Conservation (phyloP, 2,797 vertebrate genomes). For the Potorous gilbertii region DNA sequence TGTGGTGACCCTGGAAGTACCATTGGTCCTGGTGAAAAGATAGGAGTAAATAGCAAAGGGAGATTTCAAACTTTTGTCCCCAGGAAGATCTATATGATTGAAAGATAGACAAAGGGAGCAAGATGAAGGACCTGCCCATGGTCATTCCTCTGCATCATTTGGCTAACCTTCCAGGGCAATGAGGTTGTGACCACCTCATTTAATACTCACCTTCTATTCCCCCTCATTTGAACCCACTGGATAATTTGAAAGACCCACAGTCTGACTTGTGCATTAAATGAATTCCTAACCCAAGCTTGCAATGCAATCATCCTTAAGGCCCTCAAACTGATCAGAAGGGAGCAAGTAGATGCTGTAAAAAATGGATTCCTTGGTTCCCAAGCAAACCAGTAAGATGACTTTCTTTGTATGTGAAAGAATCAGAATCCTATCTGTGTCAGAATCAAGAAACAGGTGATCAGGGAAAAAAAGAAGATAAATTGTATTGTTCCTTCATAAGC, state of each 20-base stretch:
- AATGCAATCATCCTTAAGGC: not conserved
- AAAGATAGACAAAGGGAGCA: not conserved
- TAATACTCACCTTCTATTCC: not conserved
- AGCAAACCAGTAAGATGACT: not conserved
- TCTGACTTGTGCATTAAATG: not conserved
- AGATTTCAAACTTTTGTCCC: not conserved
- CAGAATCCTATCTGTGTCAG: not conserved
- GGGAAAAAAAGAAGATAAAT: not conserved
- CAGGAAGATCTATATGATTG: not conserved
- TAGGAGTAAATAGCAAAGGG: not conserved
- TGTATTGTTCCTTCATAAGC: not conserved
- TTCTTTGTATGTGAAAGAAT: slow-evolving; percentile 20
- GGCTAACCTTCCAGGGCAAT: not conserved
- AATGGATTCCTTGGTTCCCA: slow-evolving; percentile 7
- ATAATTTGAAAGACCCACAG: not conserved
- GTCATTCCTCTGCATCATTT: not conserved
- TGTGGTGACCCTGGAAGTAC: not conserved
- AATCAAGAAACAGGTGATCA: slow-evolving; percentile 19
- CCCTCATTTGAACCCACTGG: not conserved
- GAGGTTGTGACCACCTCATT: not conserved
- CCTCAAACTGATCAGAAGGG: not conserved
- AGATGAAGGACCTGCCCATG: not conserved
- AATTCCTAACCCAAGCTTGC: not conserved
- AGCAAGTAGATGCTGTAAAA: not conserved
- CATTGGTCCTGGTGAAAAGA: not conserved